Conservation (phyloP, 2,797 vertebrate species). For the Parauchenoglanis ngamensis region DNA sequence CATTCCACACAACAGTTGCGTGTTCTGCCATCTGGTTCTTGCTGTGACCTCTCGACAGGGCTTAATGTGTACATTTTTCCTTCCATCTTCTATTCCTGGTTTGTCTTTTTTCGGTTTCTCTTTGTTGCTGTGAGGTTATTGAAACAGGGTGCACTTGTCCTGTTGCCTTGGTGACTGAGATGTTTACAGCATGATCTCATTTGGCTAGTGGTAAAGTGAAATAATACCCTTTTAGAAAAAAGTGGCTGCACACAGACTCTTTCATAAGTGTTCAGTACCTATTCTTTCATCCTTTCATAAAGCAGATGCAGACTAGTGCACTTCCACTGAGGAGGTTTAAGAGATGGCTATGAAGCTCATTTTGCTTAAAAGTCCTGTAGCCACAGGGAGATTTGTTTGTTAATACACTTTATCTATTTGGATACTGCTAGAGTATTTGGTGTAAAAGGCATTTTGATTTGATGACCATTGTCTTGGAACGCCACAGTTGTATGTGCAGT, state of each 20-base stretch:
- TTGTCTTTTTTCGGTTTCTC: neutral
- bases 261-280: conserved; percentile 58
- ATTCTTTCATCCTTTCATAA: conserved; percentile 24
- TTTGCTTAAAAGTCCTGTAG: neutral
- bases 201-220: conserved; percentile 60
- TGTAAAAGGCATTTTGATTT: neutral
- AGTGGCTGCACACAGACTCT: conserved; percentile 57
- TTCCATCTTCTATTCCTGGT: conserved; percentile 63
- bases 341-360: neutral
- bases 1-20: neutral
- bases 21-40: neutral
- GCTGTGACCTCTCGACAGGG: neutral
- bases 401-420: neutral
- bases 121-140: neutral
- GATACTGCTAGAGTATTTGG: neutral
- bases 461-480: neutral
- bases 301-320: conserved; percentile 54
- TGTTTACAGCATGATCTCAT: conserved; percentile 68
- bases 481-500: neutral
- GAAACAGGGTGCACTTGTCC: conserved; percentile 49
- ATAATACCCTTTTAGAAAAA: conserved; percentile 61
- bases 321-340: conserved; percentile 30
- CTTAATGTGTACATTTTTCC: conserved; percentile 22
- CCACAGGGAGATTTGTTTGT: neutral
- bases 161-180: conserved; percentile 68